phyloP scores from a whole-genome alignment of 2,113 vertebrate species.

The Puma concolor region DNA sequence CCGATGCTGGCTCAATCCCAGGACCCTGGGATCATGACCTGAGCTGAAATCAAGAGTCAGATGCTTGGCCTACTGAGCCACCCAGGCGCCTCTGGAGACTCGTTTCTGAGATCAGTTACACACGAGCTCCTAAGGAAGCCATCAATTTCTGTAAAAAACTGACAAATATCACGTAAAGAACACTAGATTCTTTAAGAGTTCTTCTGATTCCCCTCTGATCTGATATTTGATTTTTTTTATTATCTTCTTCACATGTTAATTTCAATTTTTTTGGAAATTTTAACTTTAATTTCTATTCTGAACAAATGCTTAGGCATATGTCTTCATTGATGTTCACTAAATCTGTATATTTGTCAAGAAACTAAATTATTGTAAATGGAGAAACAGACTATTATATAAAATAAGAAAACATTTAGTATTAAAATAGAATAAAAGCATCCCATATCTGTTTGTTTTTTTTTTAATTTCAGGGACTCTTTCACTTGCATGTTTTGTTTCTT shows the following conservation, averaged over 20 bases:
- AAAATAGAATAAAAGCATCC: slow-evolving; percentile 42
- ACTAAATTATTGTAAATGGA: not conserved
- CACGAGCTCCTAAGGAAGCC: not conserved
- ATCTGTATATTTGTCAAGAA: not conserved
- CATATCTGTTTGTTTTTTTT: slow-evolving; percentile 54
- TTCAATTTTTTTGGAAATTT: slow-evolving; percentile 16
- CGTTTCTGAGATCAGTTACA: not conserved
- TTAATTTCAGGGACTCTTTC: slow-evolving; percentile 46
- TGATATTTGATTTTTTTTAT: slow-evolving; percentile 16
- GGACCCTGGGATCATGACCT: too few species aligned
- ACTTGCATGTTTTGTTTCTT: slow-evolving; percentile 43
- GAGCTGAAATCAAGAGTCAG: too few species aligned
- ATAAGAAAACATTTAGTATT: slow-evolving; percentile 41
- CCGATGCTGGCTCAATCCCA: too few species aligned
- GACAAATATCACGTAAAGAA: not conserved
- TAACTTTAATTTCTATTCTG: slow-evolving; percentile 1
- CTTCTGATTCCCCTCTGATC: not conserved
- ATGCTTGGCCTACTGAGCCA: too few species aligned
- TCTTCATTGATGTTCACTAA: slow-evolving; percentile 39
- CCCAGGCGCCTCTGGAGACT: not conserved
- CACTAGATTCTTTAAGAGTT: not conserved
- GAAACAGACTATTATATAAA: slow-evolving; percentile 57
- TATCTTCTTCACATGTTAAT: not conserved
- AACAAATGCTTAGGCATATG: not conserved
- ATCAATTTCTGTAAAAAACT: not conserved